A percentile compares a stretch with the other conserved stretches of the same genome.
phyloP scores from a whole-genome alignment of 2,113 vertebrate genomes.

The Strigops habroptila region DNA sequence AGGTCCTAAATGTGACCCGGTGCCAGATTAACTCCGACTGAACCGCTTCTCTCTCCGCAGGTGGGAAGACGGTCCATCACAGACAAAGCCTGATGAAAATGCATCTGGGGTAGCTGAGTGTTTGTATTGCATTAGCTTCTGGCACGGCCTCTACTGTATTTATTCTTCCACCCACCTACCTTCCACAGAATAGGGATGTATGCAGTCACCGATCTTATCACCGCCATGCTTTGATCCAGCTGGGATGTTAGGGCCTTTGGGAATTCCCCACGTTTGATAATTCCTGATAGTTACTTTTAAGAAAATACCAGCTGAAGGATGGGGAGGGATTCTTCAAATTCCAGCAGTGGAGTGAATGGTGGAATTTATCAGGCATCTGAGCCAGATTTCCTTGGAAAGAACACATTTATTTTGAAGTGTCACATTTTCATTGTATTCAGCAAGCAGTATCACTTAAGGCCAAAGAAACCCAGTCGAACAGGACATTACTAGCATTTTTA shows the following conservation, averaged over 20 bases:
- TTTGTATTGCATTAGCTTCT: constrained; percentile 40
- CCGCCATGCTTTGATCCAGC: constrained; percentile 17
- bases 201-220: constrained; percentile 65
- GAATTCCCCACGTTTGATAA: constrained; percentile 58
- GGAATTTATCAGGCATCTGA: neutral
- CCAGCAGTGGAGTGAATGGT: constrained; percentile 32
- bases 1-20: neutral
- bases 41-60: neutral
- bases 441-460: neutral
- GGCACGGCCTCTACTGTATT: constrained; percentile 15
- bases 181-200: constrained; percentile 50
- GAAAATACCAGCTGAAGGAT: constrained; percentile 65
- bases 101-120: constrained; percentile 10
- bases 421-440: constrained; percentile 49
- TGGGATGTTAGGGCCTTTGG: constrained; percentile 37
- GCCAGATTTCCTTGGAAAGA: constrained; percentile 60
- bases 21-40: neutral
- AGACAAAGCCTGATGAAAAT: constrained; percentile 34
- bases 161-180: constrained; percentile 54
- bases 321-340: constrained; percentile 57
- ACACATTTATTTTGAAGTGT: constrained; percentile 50
- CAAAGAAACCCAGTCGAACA: neutral
- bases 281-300: constrained; percentile 59
- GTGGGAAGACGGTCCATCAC: neutral
- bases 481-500: constrained; percentile 51